These are phyloP conservation scores for Oeneis ivallda DNA, from an alignment of 2,888 invertebrate species.

Conservation along the genomic window DNA sequence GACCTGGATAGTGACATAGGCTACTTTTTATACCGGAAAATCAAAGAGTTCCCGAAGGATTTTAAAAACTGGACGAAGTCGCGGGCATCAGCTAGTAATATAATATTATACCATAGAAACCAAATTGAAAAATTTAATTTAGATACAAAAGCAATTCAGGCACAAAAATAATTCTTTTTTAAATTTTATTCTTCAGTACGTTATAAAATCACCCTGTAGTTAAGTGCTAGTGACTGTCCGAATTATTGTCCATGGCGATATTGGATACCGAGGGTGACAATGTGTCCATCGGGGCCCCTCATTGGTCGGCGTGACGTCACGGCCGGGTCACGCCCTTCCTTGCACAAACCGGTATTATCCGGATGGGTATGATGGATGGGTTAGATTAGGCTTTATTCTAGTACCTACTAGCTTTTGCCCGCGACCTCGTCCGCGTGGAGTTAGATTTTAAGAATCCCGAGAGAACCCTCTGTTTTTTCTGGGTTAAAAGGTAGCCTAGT, in stretches of 20 bases:
- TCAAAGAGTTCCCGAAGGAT: no score
- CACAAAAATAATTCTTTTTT: neutral
- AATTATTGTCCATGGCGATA: conserved; percentile 28
- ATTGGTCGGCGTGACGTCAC: conserved; percentile 74
- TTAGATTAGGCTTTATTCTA: conserved; percentile 8
- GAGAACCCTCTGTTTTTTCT: neutral
- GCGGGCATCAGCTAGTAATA: no score
- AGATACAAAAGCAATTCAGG: neutral
- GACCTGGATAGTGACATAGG: no score
- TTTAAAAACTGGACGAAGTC: no score
- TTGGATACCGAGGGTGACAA: conserved; percentile 60
- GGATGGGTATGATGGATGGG: conserved; percentile 42
- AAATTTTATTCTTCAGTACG: neutral
- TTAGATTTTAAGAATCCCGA: no score
- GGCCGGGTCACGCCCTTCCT: conserved; percentile 61
- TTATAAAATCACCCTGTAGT: conserved; percentile 6
- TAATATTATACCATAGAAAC: no score
- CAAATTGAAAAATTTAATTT: no score
- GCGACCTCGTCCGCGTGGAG: no score
- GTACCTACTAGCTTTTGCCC: no score
- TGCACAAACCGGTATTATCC: conserved; percentile 57
- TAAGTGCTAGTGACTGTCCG: conserved; percentile 1
- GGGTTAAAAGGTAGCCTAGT: neutral
- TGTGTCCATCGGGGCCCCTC: conserved; percentile 51
- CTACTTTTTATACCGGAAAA: no score